These are phyloP conservation scores for Porites cylindrica DNA, from an alignment of 92 coral and sea anemone species.

Conservation along the genomic window DNA sequence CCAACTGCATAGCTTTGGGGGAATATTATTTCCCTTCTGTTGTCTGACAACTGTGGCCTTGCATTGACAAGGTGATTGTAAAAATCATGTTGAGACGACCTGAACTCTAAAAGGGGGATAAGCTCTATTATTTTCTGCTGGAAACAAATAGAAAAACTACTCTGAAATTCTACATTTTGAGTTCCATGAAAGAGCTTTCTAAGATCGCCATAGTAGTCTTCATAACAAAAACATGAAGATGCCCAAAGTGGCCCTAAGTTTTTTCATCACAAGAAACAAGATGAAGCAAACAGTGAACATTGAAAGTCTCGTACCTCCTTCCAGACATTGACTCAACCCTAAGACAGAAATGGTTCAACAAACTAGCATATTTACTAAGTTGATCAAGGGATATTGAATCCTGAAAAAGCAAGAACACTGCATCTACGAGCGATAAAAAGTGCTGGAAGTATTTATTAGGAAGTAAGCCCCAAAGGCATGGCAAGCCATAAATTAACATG, in stretches of 20 bases:
- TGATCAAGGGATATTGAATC: slow-evolving; percentile 41
- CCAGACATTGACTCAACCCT: slow-evolving; percentile 75
- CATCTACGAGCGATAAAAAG: slow-evolving; percentile 70
- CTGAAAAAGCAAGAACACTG: slow-evolving; percentile 69
- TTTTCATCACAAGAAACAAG: slow-evolving; percentile 69
- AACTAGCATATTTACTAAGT: slow-evolving; percentile 39
- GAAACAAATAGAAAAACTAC: slow-evolving; percentile 70
- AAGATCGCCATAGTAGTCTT: slow-evolving; percentile 76
- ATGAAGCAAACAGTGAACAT: slow-evolving; percentile 72
- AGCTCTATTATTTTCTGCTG: slow-evolving; percentile 81
- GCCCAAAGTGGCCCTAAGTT: slow-evolving; percentile 81
- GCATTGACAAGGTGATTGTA: slow-evolving; percentile 21
- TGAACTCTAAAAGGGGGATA: slow-evolving; percentile 47
- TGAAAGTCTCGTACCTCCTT: slow-evolving; percentile 66
- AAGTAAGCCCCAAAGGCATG: slow-evolving; percentile 76
- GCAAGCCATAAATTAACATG: slow-evolving; percentile 75
- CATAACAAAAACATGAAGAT: slow-evolving; percentile 82
- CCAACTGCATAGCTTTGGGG: slow-evolving; percentile 22
- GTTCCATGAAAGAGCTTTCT: slow-evolving; percentile 78
- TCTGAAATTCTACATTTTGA: slow-evolving; percentile 76
- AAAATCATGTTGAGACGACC: slow-evolving; percentile 2
- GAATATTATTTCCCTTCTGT: slow-evolving; percentile 7
- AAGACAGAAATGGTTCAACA: slow-evolving; percentile 71
- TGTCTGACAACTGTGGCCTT: slow-evolving; percentile 5
- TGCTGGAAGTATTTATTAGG: slow-evolving; percentile 78